Base-by-base conservation (phyloP, 2,888 invertebrate genomes). In the Drosophila imparisetae region DNA sequence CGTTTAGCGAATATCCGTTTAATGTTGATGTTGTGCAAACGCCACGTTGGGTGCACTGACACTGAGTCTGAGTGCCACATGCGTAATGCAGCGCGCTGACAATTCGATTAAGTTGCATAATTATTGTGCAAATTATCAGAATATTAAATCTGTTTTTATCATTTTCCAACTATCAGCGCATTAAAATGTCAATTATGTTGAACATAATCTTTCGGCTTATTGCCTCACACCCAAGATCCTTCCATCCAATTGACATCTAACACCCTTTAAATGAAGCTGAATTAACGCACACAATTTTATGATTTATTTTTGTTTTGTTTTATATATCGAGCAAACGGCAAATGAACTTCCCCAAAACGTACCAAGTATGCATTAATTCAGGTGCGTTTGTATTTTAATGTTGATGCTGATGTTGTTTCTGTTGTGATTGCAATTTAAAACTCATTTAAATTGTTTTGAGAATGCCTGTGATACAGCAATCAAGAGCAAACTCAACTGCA, bases 71-170 rank as follows among this genome's bases (percentile, higher is more conserved):
- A 30, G 72, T 48, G 72, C 32, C 50, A 45, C 18, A 50, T 60
- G 42, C 57, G 49, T 59, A 70, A 70, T 66, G 53, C 74, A 67
- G 75, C 58, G 54, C 70, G 78, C 72, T 87, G 86, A 83, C 86
- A 86, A 86, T 86, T 90, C 86, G 90, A 86, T 90, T 86, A 86
- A 90, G 89, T 88, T 84, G 75, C 80, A 75, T 84, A 89, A 86
- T 89, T 89, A 79, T 74, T 86, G 84, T 63, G 74, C 71, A 90
- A 86, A 86, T 90, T 90, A 86, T 86, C 86, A 88, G 89, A 86
- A 86, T 88, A 90, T 86, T 86, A 88, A 90, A 86, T 86, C 90
- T 81, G 80, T 81, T 80, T 78, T 81, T 90, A 86, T 86, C 90
- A 75, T 72, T 71, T 53, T 55, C 66, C 81, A 76, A 88, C 88